Evolutionary conservation across 2,113 vertebrate genomes (phyloP), one percentile per base, ranked within the genome.

Genomic region (Athene noctua): DNA sequence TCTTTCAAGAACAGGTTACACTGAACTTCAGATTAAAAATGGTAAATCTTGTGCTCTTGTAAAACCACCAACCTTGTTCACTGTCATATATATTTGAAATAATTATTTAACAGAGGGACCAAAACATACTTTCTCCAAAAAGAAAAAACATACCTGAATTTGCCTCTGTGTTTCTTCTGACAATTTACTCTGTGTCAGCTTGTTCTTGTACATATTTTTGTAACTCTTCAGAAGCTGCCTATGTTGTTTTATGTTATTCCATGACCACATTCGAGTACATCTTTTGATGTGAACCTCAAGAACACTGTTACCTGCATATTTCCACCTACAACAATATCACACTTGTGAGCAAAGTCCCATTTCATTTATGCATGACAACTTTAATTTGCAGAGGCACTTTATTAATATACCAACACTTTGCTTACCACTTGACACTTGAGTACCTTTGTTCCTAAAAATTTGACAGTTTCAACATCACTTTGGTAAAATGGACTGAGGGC

Each of bases 211-310:
- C 19, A 87, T 94, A 4, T 72, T 97, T 97, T 98, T 99, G 93
- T 99, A 99, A 79, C 88, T 96, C 95, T 97, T 99, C 82, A 99
- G 97, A 87, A 98, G 97, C 25, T 98, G 96, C 26, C 99, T 97
- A 82, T 99, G 99, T 5, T 91, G 95, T 80, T 89, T 98, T 89
- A 99, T 99, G 91, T 97, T 97, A 85, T 84, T 97, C 99, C 99
- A 99, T 4, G 98, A 98, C 99, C 99, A 99, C 99, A 99, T 99
- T 47, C 15, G 97, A 62, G 97, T 98, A 21, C 77, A 57, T 38
- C 97, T 98, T 84, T 97, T 98, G 81, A 99, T 95, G 65, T 99
- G 99, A 80, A 99, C 98, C 94, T 99, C 99, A 90, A 99, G 96
- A 80, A 99, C 98, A 80, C 99, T 98, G 95, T 97, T 97, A 83